Evolutionary conservation across 2,113 vertebrate genomes (phyloP), one percentile per base, ranked within the genome.

Genomic region (Melanerpes formicivorus): DNA sequence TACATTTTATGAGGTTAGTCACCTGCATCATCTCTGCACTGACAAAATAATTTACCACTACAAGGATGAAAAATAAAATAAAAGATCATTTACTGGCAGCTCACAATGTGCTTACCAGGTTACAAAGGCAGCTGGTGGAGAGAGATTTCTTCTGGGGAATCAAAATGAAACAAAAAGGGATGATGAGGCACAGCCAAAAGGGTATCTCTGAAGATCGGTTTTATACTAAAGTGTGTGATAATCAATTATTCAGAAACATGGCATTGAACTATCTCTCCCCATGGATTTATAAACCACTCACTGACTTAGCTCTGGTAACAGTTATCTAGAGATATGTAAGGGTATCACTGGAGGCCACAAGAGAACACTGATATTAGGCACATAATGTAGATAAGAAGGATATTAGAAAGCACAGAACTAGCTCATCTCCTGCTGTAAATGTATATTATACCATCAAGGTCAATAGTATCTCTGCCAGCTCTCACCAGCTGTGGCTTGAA

Each of bases 181-280:
- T 50, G 88, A 70, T 55, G 93, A 91, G 82, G 62, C 67, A 81
- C 86, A 90, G 76, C 27, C 93, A 88, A 92, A 97, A 97, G 80
- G 84, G 90, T 91, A 96, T 95, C 88, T 5, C 73, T 70, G 67
- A 74, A 67, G 84, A 96, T 97, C 93, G 55, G 80, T 90, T 97
- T 97, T 92, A 95, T 77, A 85, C 81, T 59, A 85, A 95, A 93
- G 81, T 52, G 1, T 87, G 90, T 74, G 84, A 82, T 90, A 87
- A 97, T 97, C 93, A 98, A 97, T 98, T 97, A 98, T 97, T 97
- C 93, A 98, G 60, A 95, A 94, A 84, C 63, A 48, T 40, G 37
- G 69, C n/a, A 44, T 80, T 96, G 96, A 92, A 75, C 70, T 95
- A 82, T 96, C 91, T 85, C 93, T 97, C 88, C 91, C 90, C 55